Evolutionary conservation across 2,797 vertebrate species (phyloP).

Genomic region (Allobates femoralis): DNA sequence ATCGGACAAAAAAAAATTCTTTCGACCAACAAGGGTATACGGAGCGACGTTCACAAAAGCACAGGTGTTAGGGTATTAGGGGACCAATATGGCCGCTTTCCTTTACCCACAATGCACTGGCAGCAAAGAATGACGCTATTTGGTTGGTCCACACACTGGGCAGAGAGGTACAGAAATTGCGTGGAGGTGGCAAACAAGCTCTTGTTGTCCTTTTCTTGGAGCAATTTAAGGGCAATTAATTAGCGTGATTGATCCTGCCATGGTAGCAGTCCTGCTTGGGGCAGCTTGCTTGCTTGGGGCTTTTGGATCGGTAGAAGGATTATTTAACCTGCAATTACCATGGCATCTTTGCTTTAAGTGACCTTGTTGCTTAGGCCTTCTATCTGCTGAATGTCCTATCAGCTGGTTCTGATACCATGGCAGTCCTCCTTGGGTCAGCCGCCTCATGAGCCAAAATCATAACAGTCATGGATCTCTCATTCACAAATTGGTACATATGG

Average conservation of each 20-base stretch:
- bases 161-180: conserved; percentile 70
- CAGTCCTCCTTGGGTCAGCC: conserved; percentile 76
- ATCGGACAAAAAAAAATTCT: conserved; percentile 86
- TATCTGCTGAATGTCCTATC: conserved; percentile 68
- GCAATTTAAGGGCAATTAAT: conserved; percentile 59
- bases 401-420: conserved; percentile 67
- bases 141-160: conserved; percentile 75
- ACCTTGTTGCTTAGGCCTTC: conserved; percentile 72
- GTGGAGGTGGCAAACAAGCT: conserved; percentile 71
- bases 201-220: conserved; percentile 66
- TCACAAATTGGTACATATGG: conserved; percentile 84
- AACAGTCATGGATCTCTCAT: conserved; percentile 76
- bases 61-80: conserved; percentile 80
- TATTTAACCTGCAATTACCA: conserved; percentile 69
- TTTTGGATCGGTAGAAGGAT: conserved; percentile 65
- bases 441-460: conserved; percentile 72
- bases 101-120: conserved; percentile 91
- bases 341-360: conserved; percentile 71
- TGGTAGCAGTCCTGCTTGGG: conserved; percentile 70
- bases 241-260: conserved; percentile 69
- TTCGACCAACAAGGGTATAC: conserved; percentile 91
- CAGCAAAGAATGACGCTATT: conserved; percentile 87
- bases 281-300: conserved; percentile 74
- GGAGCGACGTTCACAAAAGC: conserved; percentile 95
- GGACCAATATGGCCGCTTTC: conserved; percentile 87